Percentiles rank a stretch among this genome's conserved stretches.
These are phyloP conservation scores for Pseudopleuronectes americanus DNA, from an alignment of 2,797 vertebrate genomes.

Conservation along the genomic window DNA sequence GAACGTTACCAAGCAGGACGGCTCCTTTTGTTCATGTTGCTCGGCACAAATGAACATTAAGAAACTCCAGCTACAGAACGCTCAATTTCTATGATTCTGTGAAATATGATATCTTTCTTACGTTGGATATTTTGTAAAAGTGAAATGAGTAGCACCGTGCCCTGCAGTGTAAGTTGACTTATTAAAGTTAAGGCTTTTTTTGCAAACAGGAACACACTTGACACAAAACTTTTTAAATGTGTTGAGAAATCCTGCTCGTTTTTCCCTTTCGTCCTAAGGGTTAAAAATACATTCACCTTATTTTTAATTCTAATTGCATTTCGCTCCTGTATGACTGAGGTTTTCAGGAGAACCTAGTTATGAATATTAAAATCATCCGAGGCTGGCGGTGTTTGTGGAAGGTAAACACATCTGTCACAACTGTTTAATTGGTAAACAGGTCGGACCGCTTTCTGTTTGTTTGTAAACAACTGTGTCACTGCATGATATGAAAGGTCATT, in stretches of 20 bases:
- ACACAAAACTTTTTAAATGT: not conserved
- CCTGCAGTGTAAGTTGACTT: not conserved
- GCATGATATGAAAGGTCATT: constrained; percentile 79
- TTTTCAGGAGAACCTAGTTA: constrained; percentile 68
- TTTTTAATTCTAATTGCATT: constrained; percentile 39
- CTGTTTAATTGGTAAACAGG: constrained; percentile 80
- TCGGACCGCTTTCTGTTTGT: constrained; percentile 78
- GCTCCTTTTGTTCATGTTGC: constrained; percentile 6
- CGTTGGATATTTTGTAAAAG: no score
- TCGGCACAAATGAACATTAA: not conserved
- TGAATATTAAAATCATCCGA: constrained; percentile 79
- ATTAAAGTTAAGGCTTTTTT: not conserved
- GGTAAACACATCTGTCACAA: constrained; percentile 82
- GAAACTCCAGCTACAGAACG: not conserved
- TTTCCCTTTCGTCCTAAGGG: not conserved
- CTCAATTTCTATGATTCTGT: not conserved
- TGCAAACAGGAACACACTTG: not conserved
- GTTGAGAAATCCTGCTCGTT: no score
- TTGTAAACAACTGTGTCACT: constrained; percentile 76
- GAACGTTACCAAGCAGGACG: constrained; percentile 13
- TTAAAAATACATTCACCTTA: constrained; percentile 1
- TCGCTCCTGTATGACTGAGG: constrained; percentile 7
- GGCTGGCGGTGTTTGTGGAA: constrained; percentile 70
- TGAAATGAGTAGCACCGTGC: no score
- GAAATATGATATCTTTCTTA: not conserved